Base-by-base conservation (phyloP, 2,888 invertebrate species). In the Hylaea fasciaria region DNA sequence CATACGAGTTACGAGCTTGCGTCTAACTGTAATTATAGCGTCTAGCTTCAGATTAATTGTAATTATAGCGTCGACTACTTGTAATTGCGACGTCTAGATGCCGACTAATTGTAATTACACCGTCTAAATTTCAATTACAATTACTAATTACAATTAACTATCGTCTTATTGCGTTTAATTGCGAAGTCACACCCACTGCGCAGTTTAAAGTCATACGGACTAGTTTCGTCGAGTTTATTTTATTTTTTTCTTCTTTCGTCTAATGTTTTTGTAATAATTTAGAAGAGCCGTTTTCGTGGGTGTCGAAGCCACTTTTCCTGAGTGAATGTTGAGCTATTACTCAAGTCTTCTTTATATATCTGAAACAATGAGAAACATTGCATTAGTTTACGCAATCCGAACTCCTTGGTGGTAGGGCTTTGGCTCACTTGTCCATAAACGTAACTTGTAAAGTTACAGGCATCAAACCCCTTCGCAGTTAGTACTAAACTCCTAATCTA, bases 151-250 rank as follows among this genome's bases (percentile, higher is more conserved):
- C 46, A 57, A 48, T 49, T 41, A 11, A 41, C 40, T 39, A 43
- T 40, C 37, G 77, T 79, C n/a, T 49, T 13, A n/a, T n/a, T n/a
- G n/a, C n/a, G n/a, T n/a, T n/a, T n/a, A 45, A 41, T 46, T 58
- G 55, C 47, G 40, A 60, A 47, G 45, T 55, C 43, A 80, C 82
- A 86, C 87, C 90, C 86, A 89, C 87, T 39, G 22, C 0, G 88
- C 87, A 87, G 86, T 86, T 91, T 91, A 82, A 52, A 91, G 91
- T 92, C 91, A 73, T 90, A 78, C 87, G 82, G 91, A 91, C 91
- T 87, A 58, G 64, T 50, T 64, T 41, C 22, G 53, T 58, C 43
- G 55, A 32, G 32, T 32, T 56, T 65, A 64, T 50, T 71, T 72
- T 14, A 45, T 4, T 61, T 65, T 69, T 69, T 71, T 71, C 49